Conservation (phyloP, 1,140 invertebrate genomes). For the Ceratina calcarata region DNA sequence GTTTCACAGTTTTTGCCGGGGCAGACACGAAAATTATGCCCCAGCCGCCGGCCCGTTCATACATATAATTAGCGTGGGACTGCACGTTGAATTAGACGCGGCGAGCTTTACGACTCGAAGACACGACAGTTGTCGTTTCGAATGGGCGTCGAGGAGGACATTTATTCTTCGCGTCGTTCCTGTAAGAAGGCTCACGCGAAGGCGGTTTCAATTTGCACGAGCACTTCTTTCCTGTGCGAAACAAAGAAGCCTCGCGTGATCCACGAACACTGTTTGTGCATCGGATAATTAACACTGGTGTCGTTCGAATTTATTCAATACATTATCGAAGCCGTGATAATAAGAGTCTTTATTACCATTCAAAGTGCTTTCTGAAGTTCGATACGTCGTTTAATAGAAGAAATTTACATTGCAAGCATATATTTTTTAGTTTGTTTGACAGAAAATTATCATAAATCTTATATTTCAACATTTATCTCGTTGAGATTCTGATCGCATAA, state of each 20-base stretch:
- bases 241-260: constrained; percentile 29
- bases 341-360: not conserved
- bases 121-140: constrained; percentile 40
- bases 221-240: not conserved
- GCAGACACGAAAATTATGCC: not conserved
- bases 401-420: not conserved
- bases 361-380: not conserved
- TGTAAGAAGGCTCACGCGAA: not conserved
- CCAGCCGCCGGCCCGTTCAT: constrained; percentile 43
- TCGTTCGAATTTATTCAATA: not conserved
- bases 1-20: constrained; percentile 14
- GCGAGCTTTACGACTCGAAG: constrained; percentile 50
- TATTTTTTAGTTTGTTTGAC: too few relatives aligned
- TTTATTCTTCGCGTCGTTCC: constrained; percentile 16
- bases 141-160: constrained; percentile 35
- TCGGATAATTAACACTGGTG: constrained; percentile 2
- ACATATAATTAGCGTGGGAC: constrained; percentile 62
- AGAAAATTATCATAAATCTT: too few relatives aligned
- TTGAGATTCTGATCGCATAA: not conserved
- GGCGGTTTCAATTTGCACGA: constrained; percentile 38
- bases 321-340: not conserved
- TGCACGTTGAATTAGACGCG: constrained; percentile 51
- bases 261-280: not conserved
- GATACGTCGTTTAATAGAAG: not conserved
- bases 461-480: not conserved